These are phyloP conservation scores for Calameuta filiformis DNA, from an alignment of 2,888 invertebrate species.

Conservation along the genomic window DNA sequence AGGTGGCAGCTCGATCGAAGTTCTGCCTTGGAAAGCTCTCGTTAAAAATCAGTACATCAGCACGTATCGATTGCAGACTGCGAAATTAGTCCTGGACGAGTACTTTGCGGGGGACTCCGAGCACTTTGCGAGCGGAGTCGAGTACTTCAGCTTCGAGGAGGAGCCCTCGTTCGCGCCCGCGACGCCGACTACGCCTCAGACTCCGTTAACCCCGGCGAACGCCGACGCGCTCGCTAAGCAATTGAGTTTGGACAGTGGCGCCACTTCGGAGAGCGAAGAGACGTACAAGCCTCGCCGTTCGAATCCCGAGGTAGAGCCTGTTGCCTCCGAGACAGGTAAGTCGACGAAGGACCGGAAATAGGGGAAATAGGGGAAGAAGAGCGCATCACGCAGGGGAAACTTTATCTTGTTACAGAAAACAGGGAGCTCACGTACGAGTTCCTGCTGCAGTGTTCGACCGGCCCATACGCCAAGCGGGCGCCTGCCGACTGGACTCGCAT, in stretches of 20 bases:
- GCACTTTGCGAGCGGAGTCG: conserved; percentile 51
- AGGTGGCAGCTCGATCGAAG: neutral
- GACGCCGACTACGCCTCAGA: conserved; percentile 40
- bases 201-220: conserved; percentile 31
- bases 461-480: conserved; percentile 68
- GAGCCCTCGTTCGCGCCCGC: conserved; percentile 41
- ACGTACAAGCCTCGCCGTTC: conserved; percentile 46
- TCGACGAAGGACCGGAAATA: neutral
- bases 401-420: conserved; percentile 42
- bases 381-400: neutral
- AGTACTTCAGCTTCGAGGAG: conserved; percentile 61
- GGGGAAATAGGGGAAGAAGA: too few relatives aligned
- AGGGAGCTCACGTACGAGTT: conserved; percentile 65
- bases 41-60: too few relatives aligned
- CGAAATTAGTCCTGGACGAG: conserved; percentile 88
- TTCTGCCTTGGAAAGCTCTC: neutral
- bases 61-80: conserved; percentile 72
- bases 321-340: conserved; percentile 42
- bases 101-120: conserved; percentile 72
- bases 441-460: conserved; percentile 69
- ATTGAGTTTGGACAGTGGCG: conserved; percentile 49
- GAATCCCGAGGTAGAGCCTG: conserved; percentile 40
- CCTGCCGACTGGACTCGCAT: conserved; percentile 70
- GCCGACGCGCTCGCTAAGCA: conserved; percentile 43
- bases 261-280: conserved; percentile 58